phyloP scores from a whole-genome alignment of 2,797 vertebrate genomes.

The Anguilla anguilla region DNA sequence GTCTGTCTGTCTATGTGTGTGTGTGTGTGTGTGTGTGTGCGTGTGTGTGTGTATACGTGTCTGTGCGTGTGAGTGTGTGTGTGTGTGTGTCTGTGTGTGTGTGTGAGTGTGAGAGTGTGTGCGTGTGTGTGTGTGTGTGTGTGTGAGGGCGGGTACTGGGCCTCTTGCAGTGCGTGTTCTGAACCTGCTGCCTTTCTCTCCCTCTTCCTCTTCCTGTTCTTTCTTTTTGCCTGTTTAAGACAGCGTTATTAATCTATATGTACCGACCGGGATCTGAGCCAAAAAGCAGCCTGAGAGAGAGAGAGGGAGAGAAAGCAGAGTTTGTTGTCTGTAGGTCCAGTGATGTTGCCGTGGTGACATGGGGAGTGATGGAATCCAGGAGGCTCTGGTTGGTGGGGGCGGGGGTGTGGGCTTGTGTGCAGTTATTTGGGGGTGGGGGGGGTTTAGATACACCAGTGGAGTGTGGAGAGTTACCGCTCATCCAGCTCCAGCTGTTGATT shows the following conservation, averaged over 20 bases:
- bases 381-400: constrained; percentile 48
- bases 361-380: constrained; percentile 74
- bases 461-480: constrained; percentile 38
- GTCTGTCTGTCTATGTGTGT: background rate
- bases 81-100: background rate
- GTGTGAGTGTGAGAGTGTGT: background rate
- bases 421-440: background rate
- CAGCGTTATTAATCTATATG: constrained; percentile 60
- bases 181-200: constrained; percentile 42
- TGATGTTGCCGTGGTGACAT: constrained; percentile 66
- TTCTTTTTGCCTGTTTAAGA: constrained; percentile 57
- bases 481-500: constrained; percentile 31
- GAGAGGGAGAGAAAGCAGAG: constrained; percentile 63
- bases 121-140: background rate
- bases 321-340: constrained; percentile 66
- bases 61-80: background rate
- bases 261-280: constrained; percentile 67
- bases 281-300: constrained; percentile 62
- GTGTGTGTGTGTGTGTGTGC: background rate
- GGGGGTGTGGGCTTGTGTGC: background rate
- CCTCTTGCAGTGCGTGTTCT: constrained; percentile 54
- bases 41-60: background rate
- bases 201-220: constrained; percentile 56
- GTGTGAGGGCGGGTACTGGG: background rate
- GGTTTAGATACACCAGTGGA: constrained; percentile 45